phyloP scores from a whole-genome alignment of 2,113 vertebrate genomes.

The Aix galericulata region DNA sequence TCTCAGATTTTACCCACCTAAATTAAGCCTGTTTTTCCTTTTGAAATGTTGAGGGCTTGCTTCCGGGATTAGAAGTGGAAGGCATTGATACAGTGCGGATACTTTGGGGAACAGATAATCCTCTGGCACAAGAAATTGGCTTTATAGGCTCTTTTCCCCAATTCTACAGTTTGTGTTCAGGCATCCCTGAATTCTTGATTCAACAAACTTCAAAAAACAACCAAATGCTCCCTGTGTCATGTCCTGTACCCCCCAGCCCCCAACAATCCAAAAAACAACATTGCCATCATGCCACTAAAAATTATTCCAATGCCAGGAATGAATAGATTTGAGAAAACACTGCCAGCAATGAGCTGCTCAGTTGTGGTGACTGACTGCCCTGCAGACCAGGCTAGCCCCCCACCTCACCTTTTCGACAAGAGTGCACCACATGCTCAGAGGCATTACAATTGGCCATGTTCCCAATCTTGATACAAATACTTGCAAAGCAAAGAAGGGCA shows the following conservation, averaged over 20 bases:
- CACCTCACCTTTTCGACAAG: not conserved
- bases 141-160: slow-evolving; percentile 17
- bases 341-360: not conserved
- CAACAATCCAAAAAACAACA: not conserved
- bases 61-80: not conserved
- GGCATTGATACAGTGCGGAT: not conserved
- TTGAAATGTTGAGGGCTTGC: not conserved
- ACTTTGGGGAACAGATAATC: slow-evolving; percentile 46
- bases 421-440: not conserved
- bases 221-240: not conserved
- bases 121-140: slow-evolving; percentile 7
- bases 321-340: not conserved
- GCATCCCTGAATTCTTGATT: not conserved
- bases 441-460: not conserved
- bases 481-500: not conserved
- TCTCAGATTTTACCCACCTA: not conserved
- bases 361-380: not conserved
- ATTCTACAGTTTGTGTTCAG: not conserved
- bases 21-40: slow-evolving; percentile 21
- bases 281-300: not conserved
- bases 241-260: not conserved
- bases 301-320: not conserved
- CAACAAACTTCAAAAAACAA: slow-evolving; percentile 31
- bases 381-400: not conserved
- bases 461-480: not conserved